Evolutionary conservation across 2,888 invertebrate species (phyloP), one percentile per base, ranked within the genome.

Genomic region (Endotricha flammealis): DNA sequence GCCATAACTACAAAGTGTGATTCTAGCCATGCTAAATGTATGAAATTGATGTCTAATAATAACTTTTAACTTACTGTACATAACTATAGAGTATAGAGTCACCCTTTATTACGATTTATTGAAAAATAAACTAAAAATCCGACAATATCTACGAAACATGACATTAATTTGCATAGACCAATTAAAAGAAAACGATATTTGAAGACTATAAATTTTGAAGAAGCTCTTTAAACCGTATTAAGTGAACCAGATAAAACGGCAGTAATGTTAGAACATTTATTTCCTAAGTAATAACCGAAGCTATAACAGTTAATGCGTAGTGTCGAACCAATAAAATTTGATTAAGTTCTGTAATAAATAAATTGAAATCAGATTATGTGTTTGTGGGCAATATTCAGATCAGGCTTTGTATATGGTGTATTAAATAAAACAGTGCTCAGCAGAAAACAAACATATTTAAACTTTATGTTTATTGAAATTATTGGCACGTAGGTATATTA

Each of bases 201-300:
- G n/a, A n/a, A n/a, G n/a, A n/a, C n/a, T n/a, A n/a, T n/a, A n/a
- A n/a, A n/a, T n/a, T n/a, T n/a, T n/a, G n/a, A n/a, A n/a, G n/a
- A n/a, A n/a, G n/a, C n/a, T n/a, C n/a, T n/a, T n/a, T n/a, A n/a
- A 13, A 14, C 20, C 12, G 22, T 29, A 32, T 29, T 25, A 17
- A 25, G 17, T n/a, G 14, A 24, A 36, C 22, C 36, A 39, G 31
- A 35, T 39, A 39, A 35, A 35, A 25, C 32, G 32, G 25, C 17
- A 17, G 16, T 33, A 33, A 33, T 14, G 25, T 33, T 33, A 25
- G 32, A 27, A 33, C 25, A 25, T 10, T 25, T 14, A 24, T 25
- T 33, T 33, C 12, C 16, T 27, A 16, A 16, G 9, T 28, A 13
- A 13, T 12, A 12, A 11, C 14, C 25, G 17, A 33, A 7, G 25